phyloP scores from a whole-genome alignment of 2,113 vertebrate species.

The Formicarius rufipectus region DNA sequence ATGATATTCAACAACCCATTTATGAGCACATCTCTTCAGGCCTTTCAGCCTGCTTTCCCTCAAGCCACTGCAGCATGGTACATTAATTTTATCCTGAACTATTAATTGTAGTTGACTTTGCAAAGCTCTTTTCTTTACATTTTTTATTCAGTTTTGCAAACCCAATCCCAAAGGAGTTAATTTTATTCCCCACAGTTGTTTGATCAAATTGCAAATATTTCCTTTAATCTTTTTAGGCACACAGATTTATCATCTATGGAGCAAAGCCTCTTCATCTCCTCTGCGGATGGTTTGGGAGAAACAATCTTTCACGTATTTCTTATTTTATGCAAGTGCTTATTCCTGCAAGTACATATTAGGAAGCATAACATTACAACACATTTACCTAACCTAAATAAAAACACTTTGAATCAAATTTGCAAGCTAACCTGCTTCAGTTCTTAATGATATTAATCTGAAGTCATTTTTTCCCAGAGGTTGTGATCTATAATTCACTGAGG shows the following conservation, averaged over 20 bases:
- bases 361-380: not conserved
- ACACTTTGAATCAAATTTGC: constrained; percentile 14
- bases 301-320: not conserved
- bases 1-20: not conserved
- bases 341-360: not conserved
- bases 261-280: not conserved
- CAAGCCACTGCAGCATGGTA: not conserved
- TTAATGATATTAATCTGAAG: not conserved
- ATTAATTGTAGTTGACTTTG: constrained; percentile 60
- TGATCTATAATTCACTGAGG: not conserved
- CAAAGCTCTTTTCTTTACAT: constrained; percentile 42
- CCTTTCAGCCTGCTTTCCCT: not conserved
- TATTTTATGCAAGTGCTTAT: not conserved
- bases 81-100: constrained; percentile 35
- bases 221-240: constrained; percentile 54
- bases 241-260: constrained; percentile 9
- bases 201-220: constrained; percentile 54
- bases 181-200: constrained; percentile 42
- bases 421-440: not conserved
- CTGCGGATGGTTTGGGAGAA: not conserved
- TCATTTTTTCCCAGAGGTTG: not conserved
- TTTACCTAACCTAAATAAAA: constrained; percentile 45
- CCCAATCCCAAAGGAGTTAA: not conserved
- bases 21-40: not conserved
- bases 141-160: constrained; percentile 27